Base-by-base conservation (phyloP, 1,140 invertebrate species). In the Oreohelix idahoensis region DNA sequence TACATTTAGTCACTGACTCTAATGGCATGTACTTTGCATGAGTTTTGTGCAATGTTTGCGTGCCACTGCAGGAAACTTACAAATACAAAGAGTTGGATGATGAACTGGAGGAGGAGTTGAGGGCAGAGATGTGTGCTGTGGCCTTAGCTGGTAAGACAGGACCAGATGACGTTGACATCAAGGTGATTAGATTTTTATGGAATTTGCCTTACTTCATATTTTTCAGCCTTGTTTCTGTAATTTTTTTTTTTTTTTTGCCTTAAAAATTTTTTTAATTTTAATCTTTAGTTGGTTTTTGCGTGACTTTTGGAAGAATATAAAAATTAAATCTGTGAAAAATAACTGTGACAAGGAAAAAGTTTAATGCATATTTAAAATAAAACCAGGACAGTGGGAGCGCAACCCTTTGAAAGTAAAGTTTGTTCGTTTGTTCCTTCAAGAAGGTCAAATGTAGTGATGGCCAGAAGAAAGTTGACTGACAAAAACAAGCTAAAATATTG, bases 1-100 rank as follows among this genome's bases (percentile, higher is more conserved):
- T 42, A 51, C 32, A n/a, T 77, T 35, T 66, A 32, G 53, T 79
- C 53, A 39, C 38, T 73, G 29, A 42, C 38, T 74, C 38, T 74
- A 74, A 42, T 35, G 38, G 77, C 58, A 84, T 79, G 49, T 79
- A n/a, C 36, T 53, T 11, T 81, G 66, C 70, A 74, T 86, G 51
- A n/a, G 42, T 32, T 69, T n/a, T 75, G 69, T 81, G 71, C 71
- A 81, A 76, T 79, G 80, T 75, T 63, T 86, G 80, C 73, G 29
- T 83, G 73, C 53, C 69, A 78, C 79, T 75, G 58, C 87, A 91
- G 90, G 90, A 91, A 85, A 91, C 90, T 26, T 91, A 91, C 86
- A 91, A 91, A 87, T 90, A 91, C 84, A 91, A 91, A 84, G 90
- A 91, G 85, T 83, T 91, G 77, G 90, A 91, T 81, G 90, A 91